Conservation (phyloP, 1,140 invertebrate genomes). For the Pantala flavescens region DNA sequence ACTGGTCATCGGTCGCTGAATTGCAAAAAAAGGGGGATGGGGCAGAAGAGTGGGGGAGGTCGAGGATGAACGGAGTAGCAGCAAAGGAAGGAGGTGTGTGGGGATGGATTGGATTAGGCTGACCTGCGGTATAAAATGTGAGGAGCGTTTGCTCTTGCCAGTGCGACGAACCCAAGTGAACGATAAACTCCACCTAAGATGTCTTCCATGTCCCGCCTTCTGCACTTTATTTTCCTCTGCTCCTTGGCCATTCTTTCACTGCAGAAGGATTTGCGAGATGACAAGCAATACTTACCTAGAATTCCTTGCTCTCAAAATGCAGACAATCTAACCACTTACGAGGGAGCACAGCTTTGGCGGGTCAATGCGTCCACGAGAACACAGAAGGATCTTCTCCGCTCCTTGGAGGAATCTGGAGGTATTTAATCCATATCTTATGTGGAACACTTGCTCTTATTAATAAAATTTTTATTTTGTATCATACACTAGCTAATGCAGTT, state of each 20-base stretch:
- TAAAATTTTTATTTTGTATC: background rate
- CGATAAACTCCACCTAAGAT: background rate
- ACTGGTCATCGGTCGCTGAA: no score
- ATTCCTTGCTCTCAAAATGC: background rate
- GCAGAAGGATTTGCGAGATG: background rate
- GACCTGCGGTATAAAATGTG: slow-evolving; percentile 1
- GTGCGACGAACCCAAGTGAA: background rate
- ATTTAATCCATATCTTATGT: background rate
- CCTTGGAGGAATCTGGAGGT: background rate
- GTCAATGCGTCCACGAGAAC: background rate
- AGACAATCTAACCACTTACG: background rate
- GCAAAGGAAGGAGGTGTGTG: no score
- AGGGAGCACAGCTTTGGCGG: background rate
- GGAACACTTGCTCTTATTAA: background rate
- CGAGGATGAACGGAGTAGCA: no score
- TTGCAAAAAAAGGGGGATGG: no score
- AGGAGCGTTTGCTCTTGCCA: background rate
- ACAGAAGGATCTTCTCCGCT: background rate
- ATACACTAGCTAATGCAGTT: background rate
- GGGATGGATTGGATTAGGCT: background rate
- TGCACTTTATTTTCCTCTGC: background rate
- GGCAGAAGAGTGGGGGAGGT: no score
- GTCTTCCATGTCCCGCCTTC: background rate
- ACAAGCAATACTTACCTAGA: no score
- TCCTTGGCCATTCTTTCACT: background rate